Evolutionary conservation across 2,888 invertebrate genomes (phyloP).

Genomic region (Himalopsyche tibetana): DNA sequence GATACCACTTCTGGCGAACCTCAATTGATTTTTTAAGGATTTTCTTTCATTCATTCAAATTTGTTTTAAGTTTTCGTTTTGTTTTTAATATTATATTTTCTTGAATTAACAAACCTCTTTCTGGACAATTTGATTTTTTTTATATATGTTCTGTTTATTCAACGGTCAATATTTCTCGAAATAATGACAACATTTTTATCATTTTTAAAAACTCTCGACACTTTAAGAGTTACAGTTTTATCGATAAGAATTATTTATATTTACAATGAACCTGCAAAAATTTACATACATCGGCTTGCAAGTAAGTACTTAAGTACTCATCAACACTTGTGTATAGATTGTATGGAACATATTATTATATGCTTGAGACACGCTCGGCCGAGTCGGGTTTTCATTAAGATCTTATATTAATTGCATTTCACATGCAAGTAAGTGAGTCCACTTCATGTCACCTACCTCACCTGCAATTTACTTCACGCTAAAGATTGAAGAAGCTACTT

Average conservation of each 20-base stretch:
- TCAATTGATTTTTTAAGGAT: not conserved
- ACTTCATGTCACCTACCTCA: conserved; percentile 68
- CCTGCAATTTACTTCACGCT: conserved; percentile 31
- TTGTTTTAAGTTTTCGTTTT: not conserved
- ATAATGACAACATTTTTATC: not conserved
- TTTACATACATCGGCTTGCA: not conserved
- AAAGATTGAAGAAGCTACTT: conserved; percentile 21
- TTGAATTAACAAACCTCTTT: not conserved
- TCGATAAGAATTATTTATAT: not conserved
- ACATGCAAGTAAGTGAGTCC: conserved; percentile 74
- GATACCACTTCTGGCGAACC: conserved; percentile 8
- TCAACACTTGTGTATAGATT: not conserved
- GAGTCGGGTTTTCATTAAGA: conserved; percentile 78
- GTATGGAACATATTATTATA: conserved; percentile 51
- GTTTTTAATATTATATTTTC: not conserved
- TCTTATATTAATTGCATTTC: conserved; percentile 78
- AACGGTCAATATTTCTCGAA: too few relatives aligned
- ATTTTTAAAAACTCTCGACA: not conserved
- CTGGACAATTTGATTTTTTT: not conserved
- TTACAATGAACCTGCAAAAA: not conserved
- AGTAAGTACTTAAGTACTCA: not conserved
- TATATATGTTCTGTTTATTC: too few relatives aligned
- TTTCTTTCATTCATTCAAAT: conserved; percentile 30
- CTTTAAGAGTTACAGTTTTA: not conserved
- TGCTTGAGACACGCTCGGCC: conserved; percentile 68